Conservation (phyloP, 2,113 vertebrate species). For the Hemicordylus capensis region DNA sequence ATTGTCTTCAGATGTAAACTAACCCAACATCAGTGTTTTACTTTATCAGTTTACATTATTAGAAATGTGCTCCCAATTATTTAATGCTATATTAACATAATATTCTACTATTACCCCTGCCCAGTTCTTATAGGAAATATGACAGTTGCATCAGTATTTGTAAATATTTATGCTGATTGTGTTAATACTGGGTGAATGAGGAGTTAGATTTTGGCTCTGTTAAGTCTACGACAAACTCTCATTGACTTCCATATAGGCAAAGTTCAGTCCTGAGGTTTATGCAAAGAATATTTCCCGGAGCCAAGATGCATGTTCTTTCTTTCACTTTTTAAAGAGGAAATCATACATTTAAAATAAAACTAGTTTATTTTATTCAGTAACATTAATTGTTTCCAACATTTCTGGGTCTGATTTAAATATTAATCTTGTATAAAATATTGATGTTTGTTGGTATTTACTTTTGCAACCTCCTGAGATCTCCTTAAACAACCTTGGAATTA, state of each 20-base stretch:
- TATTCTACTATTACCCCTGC: background rate
- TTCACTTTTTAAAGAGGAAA: conserved; percentile 75
- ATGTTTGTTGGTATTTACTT: conserved; percentile 72
- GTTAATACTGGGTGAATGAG: conserved; percentile 53
- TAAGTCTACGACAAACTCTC: conserved; percentile 1
- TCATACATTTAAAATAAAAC: conserved; percentile 79
- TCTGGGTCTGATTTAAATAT: conserved; percentile 78
- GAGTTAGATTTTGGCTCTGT: background rate
- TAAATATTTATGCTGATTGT: conserved; percentile 30
- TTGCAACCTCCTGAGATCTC: conserved; percentile 81
- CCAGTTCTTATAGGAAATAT: conserved; percentile 32
- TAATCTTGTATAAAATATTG: conserved; percentile 77
- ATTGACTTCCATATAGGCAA: conserved; percentile 7
- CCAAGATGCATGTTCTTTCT: conserved; percentile 50
- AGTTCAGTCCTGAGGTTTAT: conserved; percentile 46
- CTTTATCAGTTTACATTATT: background rate
- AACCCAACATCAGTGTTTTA: conserved; percentile 6
- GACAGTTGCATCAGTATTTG: conserved; percentile 18
- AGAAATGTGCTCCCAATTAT: conserved; percentile 13
- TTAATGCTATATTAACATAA: conserved; percentile 11
- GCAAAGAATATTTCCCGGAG: conserved; percentile 54
- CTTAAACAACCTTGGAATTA: conserved; percentile 75
- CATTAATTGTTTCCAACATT: conserved; percentile 78
- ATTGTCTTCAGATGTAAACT: conserved; percentile 17
- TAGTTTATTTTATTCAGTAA: conserved; percentile 79